phyloP scores from a whole-genome alignment of 2,888 invertebrate species.

The Apantesis nais region DNA sequence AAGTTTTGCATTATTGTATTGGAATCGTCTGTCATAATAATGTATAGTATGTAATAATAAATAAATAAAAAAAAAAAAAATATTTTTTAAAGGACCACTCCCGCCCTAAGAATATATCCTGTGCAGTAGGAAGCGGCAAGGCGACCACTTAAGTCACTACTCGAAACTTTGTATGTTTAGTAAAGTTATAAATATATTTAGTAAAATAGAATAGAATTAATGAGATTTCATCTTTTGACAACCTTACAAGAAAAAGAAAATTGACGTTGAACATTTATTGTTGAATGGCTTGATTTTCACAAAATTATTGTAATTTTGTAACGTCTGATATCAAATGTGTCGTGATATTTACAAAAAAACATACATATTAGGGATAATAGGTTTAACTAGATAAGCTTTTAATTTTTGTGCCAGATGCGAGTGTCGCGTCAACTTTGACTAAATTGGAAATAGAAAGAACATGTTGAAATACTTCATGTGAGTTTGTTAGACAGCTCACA shows the following conservation, averaged over 20 bases:
- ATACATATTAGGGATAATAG: no score
- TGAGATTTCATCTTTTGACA: not conserved
- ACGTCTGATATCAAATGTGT: not conserved
- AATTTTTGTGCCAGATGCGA: not conserved
- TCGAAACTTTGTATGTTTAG: no score
- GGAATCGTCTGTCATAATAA: no score
- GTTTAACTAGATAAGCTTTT: no score
- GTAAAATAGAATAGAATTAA: not conserved
- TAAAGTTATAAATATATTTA: not conserved
- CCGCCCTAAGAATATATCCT: no score
- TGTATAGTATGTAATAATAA: no score
- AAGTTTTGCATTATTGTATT: no score
- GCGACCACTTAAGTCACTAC: no score
- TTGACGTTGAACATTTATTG: slow-evolving; percentile 1
- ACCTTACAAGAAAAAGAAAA: not conserved
- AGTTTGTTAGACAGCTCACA: not conserved
- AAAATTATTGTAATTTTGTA: not conserved
- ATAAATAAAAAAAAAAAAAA: no score
- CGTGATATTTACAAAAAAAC: not conserved
- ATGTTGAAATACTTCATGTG: not conserved
- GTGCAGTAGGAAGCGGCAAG: no score
- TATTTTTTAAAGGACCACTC: no score
- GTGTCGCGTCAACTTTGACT: slow-evolving; percentile 1
- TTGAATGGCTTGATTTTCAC: not conserved
- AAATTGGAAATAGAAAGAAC: not conserved